Base-by-base conservation (phyloP, 2,888 invertebrate genomes). In the Mechanitis messenoides region DNA sequence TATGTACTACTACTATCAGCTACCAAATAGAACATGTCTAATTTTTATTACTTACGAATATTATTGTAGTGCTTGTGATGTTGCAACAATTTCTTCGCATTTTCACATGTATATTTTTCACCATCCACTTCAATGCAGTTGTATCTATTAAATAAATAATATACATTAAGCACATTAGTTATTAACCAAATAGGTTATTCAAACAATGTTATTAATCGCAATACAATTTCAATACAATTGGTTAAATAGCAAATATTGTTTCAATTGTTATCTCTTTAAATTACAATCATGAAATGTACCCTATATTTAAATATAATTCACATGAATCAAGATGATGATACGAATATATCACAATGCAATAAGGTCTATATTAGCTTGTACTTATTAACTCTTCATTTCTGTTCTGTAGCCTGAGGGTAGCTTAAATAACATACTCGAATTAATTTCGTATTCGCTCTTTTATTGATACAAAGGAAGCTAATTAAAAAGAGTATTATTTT, bases 351-450 rank as follows among this genome's bases (percentile, higher is more conserved):
- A 20, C 46, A 50, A n/a, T 35, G 63, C 7, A 53, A 58, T 63
- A 60, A 50, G 53, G 47, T 33, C 53, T 56, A 63, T 58, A 53
- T 58, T 33, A 12, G 50, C 58, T 53, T 38, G 56, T n/a, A 45
- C 45, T 3, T 4, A 12, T 61, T 46, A 47, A 12, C 56, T 56
- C 55, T 62, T 56, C 42, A 53, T 58, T 58, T 42, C 47, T 42
- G 28, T 28, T 47, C 33, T 3, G n/a, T 72, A 73, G 68, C 72
- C 73, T 72, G 70, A 55, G 69, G 72, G 71, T 38, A 74, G 72
- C 70, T 74, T 70, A 76, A 78, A 79, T 79, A 82, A 81, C 75
- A 79, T 78, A 80, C 75, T 73, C 71, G 72, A 78, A 81, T 80
- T 76, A 80, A 80, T 81, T 54, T 76, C 72, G 66, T 71, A 71